Percentiles rank a stretch among this genome's conserved stretches.
These are phyloP conservation scores for Pomacea maculata DNA, from an alignment of 1,140 invertebrate genomes.

Conservation along the genomic window DNA sequence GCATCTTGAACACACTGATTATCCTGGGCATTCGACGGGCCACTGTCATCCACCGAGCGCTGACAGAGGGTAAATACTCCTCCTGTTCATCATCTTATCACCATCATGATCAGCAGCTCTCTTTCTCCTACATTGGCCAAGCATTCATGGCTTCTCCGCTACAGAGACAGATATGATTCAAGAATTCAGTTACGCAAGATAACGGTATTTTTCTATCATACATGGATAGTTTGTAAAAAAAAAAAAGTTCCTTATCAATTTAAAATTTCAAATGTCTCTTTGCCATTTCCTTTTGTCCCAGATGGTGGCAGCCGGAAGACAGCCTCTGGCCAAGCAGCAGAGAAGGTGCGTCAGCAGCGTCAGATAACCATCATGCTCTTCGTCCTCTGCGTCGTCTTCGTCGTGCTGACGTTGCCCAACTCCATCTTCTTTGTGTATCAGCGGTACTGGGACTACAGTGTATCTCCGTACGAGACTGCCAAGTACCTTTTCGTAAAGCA, in stretches of 20 bases:
- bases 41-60: constrained; percentile 31
- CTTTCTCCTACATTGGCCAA: background rate
- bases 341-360: constrained; percentile 42
- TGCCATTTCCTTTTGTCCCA: background rate
- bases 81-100: background rate
- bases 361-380: constrained; percentile 55
- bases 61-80: constrained; percentile 3
- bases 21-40: constrained; percentile 46
- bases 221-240: background rate
- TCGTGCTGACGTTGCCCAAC: constrained; percentile 48
- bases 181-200: background rate
- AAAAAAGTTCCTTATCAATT: background rate
- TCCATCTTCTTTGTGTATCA: constrained; percentile 48
- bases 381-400: constrained; percentile 42
- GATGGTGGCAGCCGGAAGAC: background rate
- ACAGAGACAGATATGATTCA: background rate
- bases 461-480: constrained; percentile 1
- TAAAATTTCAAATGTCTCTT: background rate
- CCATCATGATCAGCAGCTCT: background rate
- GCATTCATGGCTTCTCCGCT: background rate
- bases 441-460: constrained; percentile 24
- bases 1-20: constrained; percentile 49
- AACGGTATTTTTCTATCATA: background rate
- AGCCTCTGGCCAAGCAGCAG: constrained; percentile 23
- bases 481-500: constrained; percentile 28